Percentiles rank a stretch among this genome's conserved stretches.
Conservation (phyloP, 2,113 vertebrate genomes). For the Perognathus longimembris region DNA sequence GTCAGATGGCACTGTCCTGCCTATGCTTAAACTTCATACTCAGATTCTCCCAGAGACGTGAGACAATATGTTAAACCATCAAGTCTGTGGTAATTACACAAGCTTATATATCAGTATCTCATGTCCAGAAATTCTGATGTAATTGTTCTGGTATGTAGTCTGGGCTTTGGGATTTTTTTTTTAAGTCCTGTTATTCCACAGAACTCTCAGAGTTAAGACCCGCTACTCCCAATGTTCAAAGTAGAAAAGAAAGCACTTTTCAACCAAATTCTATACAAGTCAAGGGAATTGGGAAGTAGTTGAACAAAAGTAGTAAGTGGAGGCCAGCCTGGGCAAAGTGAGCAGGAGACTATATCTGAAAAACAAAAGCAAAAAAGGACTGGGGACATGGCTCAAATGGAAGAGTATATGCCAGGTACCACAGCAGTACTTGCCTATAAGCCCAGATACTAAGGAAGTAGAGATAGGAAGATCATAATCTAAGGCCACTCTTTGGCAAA, state of each 20-base stretch:
- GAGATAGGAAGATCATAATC: too few species aligned
- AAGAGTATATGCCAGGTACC: too few species aligned
- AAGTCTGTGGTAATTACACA: neutral
- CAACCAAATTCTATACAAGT: neutral
- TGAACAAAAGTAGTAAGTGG: neutral
- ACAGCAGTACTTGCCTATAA: too few species aligned
- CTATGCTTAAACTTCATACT: neutral
- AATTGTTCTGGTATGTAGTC: neutral
- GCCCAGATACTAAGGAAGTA: too few species aligned
- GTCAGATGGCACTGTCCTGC: neutral
- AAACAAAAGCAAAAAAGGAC: too few species aligned
- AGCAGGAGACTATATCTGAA: too few species aligned
- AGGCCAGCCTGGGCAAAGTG: too few species aligned
- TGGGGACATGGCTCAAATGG: too few species aligned
- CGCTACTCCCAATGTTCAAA: neutral
- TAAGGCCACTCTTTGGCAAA: too few species aligned
- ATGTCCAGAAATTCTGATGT: conserved; percentile 10
- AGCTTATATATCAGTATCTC: neutral
- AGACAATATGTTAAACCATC: neutral
- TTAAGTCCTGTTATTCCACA: neutral
- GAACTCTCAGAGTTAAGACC: neutral
- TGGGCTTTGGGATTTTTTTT: neutral
- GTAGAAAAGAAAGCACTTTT: neutral
- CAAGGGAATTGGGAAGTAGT: neutral
- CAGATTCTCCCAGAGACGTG: neutral